Conservation (phyloP, 2,888 invertebrate genomes). For the Heliconius ethilla region DNA sequence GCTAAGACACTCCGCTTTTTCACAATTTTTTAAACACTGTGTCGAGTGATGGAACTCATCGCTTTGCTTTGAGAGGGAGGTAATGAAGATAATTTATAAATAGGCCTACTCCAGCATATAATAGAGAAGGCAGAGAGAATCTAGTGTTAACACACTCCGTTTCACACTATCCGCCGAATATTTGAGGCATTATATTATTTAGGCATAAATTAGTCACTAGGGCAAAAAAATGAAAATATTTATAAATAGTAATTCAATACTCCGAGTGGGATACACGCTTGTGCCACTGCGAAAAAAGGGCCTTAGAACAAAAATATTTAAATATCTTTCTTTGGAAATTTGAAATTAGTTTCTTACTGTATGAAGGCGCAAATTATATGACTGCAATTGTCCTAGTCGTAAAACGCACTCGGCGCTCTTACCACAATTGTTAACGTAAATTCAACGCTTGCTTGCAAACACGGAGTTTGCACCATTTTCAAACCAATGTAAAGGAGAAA, state of each 20-base stretch:
- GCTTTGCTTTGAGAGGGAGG: neutral
- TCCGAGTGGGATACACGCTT: too few relatives aligned
- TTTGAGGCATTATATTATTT: too few relatives aligned
- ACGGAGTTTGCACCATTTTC: neutral
- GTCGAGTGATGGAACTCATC: neutral
- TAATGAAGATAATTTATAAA: too few relatives aligned
- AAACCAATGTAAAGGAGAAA: neutral
- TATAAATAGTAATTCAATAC: too few relatives aligned
- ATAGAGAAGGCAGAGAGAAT: too few relatives aligned
- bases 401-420: neutral
- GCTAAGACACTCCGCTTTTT: neutral
- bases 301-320: neutral
- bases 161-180: too few relatives aligned
- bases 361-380: neutral
- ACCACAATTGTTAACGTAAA: neutral
- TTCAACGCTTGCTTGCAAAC: neutral
- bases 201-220: too few relatives aligned
- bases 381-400: conserved; percentile 1
- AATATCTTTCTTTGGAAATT: neutral
- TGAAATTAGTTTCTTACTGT: neutral
- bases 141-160: too few relatives aligned
- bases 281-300: too few relatives aligned
- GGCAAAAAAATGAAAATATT: too few relatives aligned
- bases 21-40: neutral
- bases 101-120: too few relatives aligned